A percentile compares a stretch with the other conserved stretches of the same genome.
These are phyloP conservation scores for Poecilobothrus nobilitatus DNA, from an alignment of 2,888 invertebrate genomes.

Conservation along the genomic window DNA sequence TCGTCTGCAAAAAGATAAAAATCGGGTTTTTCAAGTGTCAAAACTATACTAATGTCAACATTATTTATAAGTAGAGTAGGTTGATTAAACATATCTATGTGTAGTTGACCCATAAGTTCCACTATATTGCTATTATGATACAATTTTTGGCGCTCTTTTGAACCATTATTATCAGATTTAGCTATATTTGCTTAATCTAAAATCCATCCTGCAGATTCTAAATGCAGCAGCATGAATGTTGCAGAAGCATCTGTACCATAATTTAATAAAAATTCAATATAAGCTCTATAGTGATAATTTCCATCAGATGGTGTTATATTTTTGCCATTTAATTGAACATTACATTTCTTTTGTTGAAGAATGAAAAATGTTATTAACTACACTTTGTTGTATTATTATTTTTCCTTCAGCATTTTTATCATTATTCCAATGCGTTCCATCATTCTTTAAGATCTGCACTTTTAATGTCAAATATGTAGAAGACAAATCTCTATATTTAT, in stretches of 20 bases:
- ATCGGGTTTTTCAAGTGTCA: slow-evolving; percentile 11
- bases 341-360: slow-evolving; percentile 16
- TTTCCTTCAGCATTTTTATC: not conserved
- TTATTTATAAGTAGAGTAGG: slow-evolving; percentile 14
- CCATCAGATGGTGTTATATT: slow-evolving; percentile 14
- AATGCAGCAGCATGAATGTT: slow-evolving; percentile 12
- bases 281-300: slow-evolving; percentile 16
- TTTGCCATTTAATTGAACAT: slow-evolving; percentile 17
- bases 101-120: slow-evolving; percentile 12
- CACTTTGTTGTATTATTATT: not conserved
- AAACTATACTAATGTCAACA: slow-evolving; percentile 13
- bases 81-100: slow-evolving; percentile 15
- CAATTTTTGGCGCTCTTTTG: slow-evolving; percentile 7
- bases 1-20: slow-evolving; percentile 8
- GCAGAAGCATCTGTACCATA: too few species aligned
- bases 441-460: slow-evolving; percentile 8
- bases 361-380: slow-evolving; percentile 17
- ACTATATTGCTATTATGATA: not conserved
- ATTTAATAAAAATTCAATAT: slow-evolving; percentile 17
- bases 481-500: slow-evolving; percentile 16
- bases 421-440: not conserved
- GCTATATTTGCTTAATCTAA: slow-evolving; percentile 7
- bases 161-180: slow-evolving; percentile 3
- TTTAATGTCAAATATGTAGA: slow-evolving; percentile 11
- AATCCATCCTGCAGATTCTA: slow-evolving; percentile 9